Base-by-base conservation (phyloP, 2,113 vertebrate species). In the Athene noctua region DNA sequence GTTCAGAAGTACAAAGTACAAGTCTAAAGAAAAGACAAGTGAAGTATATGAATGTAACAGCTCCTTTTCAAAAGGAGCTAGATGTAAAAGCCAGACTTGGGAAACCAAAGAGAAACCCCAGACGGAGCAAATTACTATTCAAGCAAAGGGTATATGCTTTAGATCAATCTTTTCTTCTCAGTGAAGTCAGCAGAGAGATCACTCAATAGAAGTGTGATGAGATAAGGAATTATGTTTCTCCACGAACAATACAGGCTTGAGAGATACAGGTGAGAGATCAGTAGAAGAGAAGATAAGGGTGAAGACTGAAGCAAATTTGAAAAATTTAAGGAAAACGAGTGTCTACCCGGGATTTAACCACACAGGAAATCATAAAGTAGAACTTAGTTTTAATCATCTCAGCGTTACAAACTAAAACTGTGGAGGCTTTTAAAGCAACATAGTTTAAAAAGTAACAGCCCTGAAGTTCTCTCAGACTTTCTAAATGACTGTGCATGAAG, bases 171-270 rank as follows among this genome's bases (percentile, higher is more conserved):
- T 91, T 66, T 65, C 72, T 81, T 58, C 81, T 54, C 66, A 42
- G 79, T 11, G 36, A 80, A 92, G 36, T 26, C 83, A 80, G 62
- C 55, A 92, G 90, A 94, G 95, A 80, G 9, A 44, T 58, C 59
- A 80, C 84, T 86, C 55, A 65, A 47, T 22, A 74, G 27, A 26
- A 68, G 13, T 14, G 14, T 20, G 91, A 74, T 59, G 81, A 84
- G 77, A 96, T 97, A 94, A 96, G 75, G 66, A 97, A 74, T 79
- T 85, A 18, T 44, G 75, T 73, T 88, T 54, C 63, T 83, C 59
- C 54, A 54, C 1, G 15, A 94, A 90, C 65, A 87, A 72, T 72
- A 21, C 6, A 49, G 74, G 23, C 46, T 47, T 36, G n/a, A 79
- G 78, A 89, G n/a, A 46, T 44, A 87, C 8, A 42, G 34, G 15